Conservation (phyloP, 2,113 vertebrate species). For the Callopanchax toddi region DNA sequence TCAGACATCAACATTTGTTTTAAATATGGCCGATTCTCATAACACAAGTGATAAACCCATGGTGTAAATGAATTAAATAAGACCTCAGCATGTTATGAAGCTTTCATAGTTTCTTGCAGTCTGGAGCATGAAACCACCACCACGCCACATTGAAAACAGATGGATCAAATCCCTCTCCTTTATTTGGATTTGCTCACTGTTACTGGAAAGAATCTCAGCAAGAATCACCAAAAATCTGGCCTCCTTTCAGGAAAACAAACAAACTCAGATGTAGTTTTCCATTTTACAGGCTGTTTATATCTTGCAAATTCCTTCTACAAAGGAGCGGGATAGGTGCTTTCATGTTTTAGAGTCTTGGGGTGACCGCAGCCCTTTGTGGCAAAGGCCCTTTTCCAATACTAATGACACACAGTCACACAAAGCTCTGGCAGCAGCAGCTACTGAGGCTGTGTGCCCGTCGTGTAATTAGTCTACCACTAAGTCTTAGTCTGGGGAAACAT, state of each 20-base stretch:
- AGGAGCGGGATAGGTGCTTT: constrained; percentile 75
- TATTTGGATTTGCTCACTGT: constrained; percentile 63
- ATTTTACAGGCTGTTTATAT: constrained; percentile 85
- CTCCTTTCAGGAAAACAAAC: constrained; percentile 75
- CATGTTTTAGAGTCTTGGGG: constrained; percentile 77
- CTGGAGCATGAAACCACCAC: constrained; percentile 57
- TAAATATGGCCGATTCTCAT: constrained; percentile 11
- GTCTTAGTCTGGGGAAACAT: constrained; percentile 78
- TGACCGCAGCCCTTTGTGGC: constrained; percentile 78
- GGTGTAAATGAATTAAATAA: constrained; percentile 52
- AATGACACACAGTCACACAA: constrained; percentile 79
- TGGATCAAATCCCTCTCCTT: constrained; percentile 59
- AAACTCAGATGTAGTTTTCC: constrained; percentile 82
- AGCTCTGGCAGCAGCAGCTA: constrained; percentile 64
- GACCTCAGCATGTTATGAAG: constrained; percentile 42
- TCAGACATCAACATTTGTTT: constrained; percentile 12
- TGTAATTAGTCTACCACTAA: constrained; percentile 81
- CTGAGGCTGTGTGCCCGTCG: constrained; percentile 67
- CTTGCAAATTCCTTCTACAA: constrained; percentile 77
- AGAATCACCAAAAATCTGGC: constrained; percentile 80
- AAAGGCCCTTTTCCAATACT: constrained; percentile 79
- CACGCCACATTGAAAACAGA: constrained; percentile 72
- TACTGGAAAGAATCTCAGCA: constrained; percentile 77
- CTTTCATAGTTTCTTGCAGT: constrained; percentile 42
- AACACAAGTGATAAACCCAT: constrained; percentile 25